Base-by-base conservation (phyloP, 2,888 invertebrate species). In the Protonemura montana region DNA sequence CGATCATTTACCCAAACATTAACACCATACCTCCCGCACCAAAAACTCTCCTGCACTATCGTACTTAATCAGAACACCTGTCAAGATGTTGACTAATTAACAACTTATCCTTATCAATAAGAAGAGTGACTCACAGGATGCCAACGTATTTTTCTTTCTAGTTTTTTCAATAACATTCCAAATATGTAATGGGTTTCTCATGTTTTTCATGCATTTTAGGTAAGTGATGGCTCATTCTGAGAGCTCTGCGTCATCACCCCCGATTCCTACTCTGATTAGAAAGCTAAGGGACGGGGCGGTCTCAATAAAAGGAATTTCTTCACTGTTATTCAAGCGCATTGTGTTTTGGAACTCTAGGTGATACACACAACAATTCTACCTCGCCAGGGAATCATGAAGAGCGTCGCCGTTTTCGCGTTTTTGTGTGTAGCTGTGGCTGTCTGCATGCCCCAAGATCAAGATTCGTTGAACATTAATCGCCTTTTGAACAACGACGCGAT, bases 401-500 rank as follows among this genome's bases (percentile, higher is more conserved):
- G 0, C 42, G 16, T 21, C 25, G 26, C 21, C 6, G 41, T 41
- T 21, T 6, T 83, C 41, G 25, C 26, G 3, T n/a, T 83, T 3
- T 35, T 41, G 27, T 84, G 59, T 25, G 59, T 76, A 0, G 59
- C 29, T 28, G 76, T 76, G n/a, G 59, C 26, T 42, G 21, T 6
- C 21, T 21, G 35, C n/a, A 26, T 26, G 41, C 30, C 82, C 0
- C 42, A n/a, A 59, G 76, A 42, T 6, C 10, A 26, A 26, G 76
- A 84, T 59, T 76, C 84, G 76, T 10, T 28, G 5, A 84, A 84
- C 27, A 59, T 84, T 16, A 29, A 26, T 27, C 59, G 29, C 27
- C 84, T 88, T 5, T 42, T 88, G 16, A 76, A 30, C n/a, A 86
- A 88, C 59, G 85, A 42, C 0, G 85, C 77, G 25, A 6, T 87